phyloP scores from a whole-genome alignment of 2,113 vertebrate species.

The Aythya baeri region DNA sequence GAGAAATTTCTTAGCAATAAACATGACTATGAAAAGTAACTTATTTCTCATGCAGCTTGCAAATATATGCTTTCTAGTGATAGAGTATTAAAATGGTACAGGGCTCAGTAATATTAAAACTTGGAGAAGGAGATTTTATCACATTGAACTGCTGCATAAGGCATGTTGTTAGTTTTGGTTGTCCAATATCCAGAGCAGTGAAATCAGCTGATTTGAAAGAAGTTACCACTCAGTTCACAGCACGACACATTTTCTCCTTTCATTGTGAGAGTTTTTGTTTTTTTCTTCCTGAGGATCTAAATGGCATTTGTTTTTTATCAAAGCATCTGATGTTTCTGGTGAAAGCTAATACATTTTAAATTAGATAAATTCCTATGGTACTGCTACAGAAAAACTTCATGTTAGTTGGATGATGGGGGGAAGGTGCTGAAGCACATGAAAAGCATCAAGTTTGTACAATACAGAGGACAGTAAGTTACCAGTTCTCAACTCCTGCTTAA shows the following conservation, averaged over 20 bases:
- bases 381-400: neutral
- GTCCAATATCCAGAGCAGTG: neutral
- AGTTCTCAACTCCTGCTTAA: neutral
- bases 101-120: neutral
- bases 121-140: neutral
- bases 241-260: neutral
- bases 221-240: neutral
- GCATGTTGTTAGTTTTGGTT: neutral
- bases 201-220: neutral
- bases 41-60: neutral
- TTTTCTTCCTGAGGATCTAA: neutral
- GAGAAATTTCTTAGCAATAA: neutral
- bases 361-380: neutral
- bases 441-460: neutral
- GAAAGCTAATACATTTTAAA: neutral
- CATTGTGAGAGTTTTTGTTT: neutral
- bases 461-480: fast-evolving
- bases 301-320: neutral
- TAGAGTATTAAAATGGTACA: fast-evolving
- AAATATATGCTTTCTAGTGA: neutral
- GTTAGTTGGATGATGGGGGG: fast-evolving
- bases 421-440: neutral
- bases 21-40: neutral
- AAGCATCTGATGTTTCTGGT: neutral
- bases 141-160: neutral